phyloP scores from a whole-genome alignment of 2,888 invertebrate species.

The Belgica antarctica region DNA sequence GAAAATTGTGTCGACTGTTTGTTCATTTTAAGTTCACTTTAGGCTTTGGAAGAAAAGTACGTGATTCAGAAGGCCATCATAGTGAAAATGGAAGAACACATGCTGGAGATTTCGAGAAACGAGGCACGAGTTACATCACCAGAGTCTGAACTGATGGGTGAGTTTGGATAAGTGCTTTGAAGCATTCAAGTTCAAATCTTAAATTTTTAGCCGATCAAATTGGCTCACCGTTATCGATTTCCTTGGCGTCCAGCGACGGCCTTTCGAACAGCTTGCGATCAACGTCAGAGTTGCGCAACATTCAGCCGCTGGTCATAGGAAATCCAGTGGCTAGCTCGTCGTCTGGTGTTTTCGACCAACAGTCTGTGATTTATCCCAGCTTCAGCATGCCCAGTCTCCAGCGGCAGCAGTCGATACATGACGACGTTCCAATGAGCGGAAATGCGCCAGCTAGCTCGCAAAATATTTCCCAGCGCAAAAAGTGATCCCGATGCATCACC shows the following conservation, averaged over 20 bases:
- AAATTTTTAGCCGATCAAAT: constrained; percentile 54
- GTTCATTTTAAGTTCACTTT: constrained; percentile 44
- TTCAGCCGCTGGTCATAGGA: constrained; percentile 56
- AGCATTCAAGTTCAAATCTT: background rate
- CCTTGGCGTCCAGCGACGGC: constrained; percentile 62
- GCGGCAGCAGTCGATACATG: constrained; percentile 29
- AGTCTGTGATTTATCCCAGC: background rate
- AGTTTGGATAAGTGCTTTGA: constrained; percentile 2
- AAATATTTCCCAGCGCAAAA: background rate
- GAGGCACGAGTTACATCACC: constrained; percentile 51
- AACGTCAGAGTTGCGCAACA: constrained; percentile 61
- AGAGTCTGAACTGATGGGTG: constrained; percentile 55
- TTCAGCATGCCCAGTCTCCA: constrained; percentile 10
- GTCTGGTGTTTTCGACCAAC: constrained; percentile 6
- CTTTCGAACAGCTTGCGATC: constrained; percentile 54
- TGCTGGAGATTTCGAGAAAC: constrained; percentile 59
- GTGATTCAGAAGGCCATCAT: constrained; percentile 59
- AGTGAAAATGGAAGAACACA: constrained; percentile 59
- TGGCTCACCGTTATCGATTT: constrained; percentile 62
- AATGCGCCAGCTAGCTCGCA: background rate
- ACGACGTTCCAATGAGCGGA: constrained; percentile 3
- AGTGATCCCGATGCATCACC: background rate
- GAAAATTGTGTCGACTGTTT: constrained; percentile 8
- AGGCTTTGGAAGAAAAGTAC: constrained; percentile 63
- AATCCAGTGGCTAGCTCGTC: constrained; percentile 49